Percentiles rank a stretch among this genome's conserved stretches.
phyloP scores from a whole-genome alignment of 1,140 invertebrate species.

The Ceratina australensis region DNA sequence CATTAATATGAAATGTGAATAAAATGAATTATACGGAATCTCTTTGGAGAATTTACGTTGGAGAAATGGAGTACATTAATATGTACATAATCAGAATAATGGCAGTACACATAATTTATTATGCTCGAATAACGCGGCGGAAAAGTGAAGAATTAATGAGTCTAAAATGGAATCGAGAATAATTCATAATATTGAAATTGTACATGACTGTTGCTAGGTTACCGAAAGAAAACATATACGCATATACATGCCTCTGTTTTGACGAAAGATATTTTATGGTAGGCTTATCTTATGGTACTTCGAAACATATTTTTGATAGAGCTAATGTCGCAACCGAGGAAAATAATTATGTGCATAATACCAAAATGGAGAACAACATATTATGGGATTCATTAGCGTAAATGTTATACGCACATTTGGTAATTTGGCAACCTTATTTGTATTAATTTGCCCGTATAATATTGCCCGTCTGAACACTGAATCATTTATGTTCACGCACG shows the following conservation, averaged over 20 bases:
- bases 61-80: slow-evolving; percentile 15
- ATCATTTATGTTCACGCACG: too few relatives aligned
- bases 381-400: too few relatives aligned
- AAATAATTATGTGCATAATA: too few relatives aligned
- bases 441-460: too few relatives aligned
- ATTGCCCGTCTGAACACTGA: too few relatives aligned
- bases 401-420: too few relatives aligned
- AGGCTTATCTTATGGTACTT: neutral
- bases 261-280: neutral
- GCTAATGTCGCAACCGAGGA: too few relatives aligned
- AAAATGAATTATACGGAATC: neutral
- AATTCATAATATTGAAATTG: neutral
- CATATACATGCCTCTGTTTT: too few relatives aligned
- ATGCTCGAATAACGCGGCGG: neutral
- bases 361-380: too few relatives aligned
- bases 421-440: too few relatives aligned
- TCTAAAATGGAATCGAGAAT: neutral
- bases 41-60: neutral
- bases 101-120: neutral
- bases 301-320: neutral
- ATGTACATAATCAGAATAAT: neutral
- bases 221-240: too few relatives aligned
- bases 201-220: neutral
- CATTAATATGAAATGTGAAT: too few relatives aligned
- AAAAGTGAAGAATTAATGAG: neutral